Evolutionary conservation across 2,797 vertebrate species (phyloP), one percentile per base, ranked within the genome.

Genomic region (Alfaro cultratus): DNA sequence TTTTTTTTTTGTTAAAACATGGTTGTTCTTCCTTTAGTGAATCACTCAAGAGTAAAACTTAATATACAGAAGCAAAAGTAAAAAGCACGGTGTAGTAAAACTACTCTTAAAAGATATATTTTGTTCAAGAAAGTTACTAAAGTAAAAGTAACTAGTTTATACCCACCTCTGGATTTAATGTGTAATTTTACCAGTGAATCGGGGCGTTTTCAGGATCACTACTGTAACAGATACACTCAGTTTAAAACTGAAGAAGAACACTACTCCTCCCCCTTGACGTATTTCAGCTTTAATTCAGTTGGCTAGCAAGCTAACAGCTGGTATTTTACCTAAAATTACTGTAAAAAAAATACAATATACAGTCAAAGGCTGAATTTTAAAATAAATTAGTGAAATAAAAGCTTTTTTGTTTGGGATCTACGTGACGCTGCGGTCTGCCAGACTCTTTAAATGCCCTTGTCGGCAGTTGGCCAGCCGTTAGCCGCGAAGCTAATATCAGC

Each of bases 401-500:
- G 16, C 6, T 6, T 12, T 16, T 49, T 29, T 73, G 15, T 73
- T 60, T 7, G 39, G 3, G 46, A 21, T 45, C 18, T n/a, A 39
- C 36, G 11, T 18, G 34, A 41, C 36, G 4, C 36, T 26, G 21
- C 13, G 53, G 76, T 53, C 81, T 80, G 79, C 3, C 36, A 4
- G 0, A 39, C 47, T 16, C 31, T 67, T 74, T 78, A 76, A 86
- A 83, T 49, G 80, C 45, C 73, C 15, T 49, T 49, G 47, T 53
- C 34, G 77, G 49, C 60, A 76, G 74, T 45, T 75, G 77, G 11
- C 8, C 62, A 7, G 68, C 49, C 9, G 84, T 89, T 93, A 95
- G 93, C 94, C 45, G 0, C 70, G 18, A 26, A 88, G 94, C 94
- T 93, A 93, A 84, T 79, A 46, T 51, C 90, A 88, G 88, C 89